Evolutionary conservation across 1,140 invertebrate genomes (phyloP).

Genomic region (Lasioglossum baleicum): DNA sequence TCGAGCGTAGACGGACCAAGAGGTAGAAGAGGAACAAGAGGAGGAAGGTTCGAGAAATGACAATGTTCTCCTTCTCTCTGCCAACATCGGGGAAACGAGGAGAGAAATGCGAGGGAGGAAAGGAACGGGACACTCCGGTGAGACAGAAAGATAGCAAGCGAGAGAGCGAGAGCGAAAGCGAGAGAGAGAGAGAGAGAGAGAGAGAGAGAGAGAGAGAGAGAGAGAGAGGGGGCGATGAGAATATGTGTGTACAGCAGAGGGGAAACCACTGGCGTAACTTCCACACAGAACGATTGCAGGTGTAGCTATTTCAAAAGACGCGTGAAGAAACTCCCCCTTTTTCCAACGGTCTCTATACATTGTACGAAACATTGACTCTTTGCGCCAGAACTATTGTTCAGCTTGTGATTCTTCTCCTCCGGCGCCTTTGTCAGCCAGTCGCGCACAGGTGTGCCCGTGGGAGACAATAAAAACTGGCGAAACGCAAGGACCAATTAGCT

Average conservation of each 20-base stretch:
- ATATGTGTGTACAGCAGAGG: conserved; percentile 18
- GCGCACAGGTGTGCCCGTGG: background rate
- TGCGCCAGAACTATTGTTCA: conserved; percentile 37
- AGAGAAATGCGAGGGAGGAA: conserved; percentile 31
- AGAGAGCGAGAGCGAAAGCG: too few relatives aligned
- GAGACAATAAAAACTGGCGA: background rate
- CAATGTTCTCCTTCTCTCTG: conserved; percentile 6
- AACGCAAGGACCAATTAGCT: background rate
- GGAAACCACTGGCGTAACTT: conserved; percentile 53
- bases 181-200: background rate
- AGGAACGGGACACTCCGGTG: conserved; percentile 27
- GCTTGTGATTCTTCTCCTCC: conserved; percentile 1
- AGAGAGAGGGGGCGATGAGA: conserved; percentile 29
- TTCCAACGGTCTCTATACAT: background rate
- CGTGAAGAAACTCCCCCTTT: conserved; percentile 38
- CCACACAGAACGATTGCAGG: conserved; percentile 25
- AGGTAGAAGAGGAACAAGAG: conserved; percentile 15
- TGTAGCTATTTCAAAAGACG: conserved; percentile 43
- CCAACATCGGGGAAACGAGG: background rate
- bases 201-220: too few relatives aligned
- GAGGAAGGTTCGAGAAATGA: conserved; percentile 14
- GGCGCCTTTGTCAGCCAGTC: conserved; percentile 1
- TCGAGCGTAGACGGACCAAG: conserved; percentile 24
- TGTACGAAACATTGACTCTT: conserved; percentile 27
- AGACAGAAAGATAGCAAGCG: background rate